Percentiles rank a stretch among this genome's conserved stretches.
phyloP scores from a whole-genome alignment of 2,797 vertebrate species.

The Amazona ochrocephala region DNA sequence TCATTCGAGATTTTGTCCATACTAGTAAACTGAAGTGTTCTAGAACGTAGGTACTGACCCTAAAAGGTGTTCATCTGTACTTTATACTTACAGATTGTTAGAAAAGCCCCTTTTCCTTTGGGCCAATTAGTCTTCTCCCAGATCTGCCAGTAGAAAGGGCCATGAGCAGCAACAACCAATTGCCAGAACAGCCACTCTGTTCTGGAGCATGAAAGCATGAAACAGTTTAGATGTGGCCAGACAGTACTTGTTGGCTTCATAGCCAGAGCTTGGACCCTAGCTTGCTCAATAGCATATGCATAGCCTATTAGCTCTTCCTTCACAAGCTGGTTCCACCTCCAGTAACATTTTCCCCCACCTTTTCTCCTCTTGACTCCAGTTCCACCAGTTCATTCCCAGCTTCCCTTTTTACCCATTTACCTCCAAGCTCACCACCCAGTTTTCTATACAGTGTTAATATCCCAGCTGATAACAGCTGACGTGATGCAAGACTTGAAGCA shows the following conservation, averaged over 20 bases:
- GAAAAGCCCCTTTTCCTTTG: background rate
- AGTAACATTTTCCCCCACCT: background rate
- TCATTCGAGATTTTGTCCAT: background rate
- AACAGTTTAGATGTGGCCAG: background rate
- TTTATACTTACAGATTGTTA: background rate
- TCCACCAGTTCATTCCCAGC: background rate
- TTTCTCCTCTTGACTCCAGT: background rate
- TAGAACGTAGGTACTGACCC: background rate
- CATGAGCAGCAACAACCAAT: background rate
- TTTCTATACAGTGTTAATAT: background rate
- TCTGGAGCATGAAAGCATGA: background rate
- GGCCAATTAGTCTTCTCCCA: background rate
- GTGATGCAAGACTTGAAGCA: accelerated
- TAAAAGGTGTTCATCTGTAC: background rate
- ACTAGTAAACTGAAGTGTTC: background rate
- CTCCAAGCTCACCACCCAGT: background rate
- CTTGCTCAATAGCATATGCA: background rate
- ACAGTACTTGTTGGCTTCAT: background rate
- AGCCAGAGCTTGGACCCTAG: background rate
- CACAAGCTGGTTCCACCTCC: background rate
- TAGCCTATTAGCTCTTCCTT: background rate
- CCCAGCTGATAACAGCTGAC: background rate
- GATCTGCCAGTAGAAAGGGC: background rate
- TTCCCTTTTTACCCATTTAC: background rate
- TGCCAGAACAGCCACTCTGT: background rate